A percentile compares a stretch with the other conserved stretches of the same genome.
phyloP scores from a whole-genome alignment of 2,888 invertebrate genomes.

The Sycophila texana region DNA sequence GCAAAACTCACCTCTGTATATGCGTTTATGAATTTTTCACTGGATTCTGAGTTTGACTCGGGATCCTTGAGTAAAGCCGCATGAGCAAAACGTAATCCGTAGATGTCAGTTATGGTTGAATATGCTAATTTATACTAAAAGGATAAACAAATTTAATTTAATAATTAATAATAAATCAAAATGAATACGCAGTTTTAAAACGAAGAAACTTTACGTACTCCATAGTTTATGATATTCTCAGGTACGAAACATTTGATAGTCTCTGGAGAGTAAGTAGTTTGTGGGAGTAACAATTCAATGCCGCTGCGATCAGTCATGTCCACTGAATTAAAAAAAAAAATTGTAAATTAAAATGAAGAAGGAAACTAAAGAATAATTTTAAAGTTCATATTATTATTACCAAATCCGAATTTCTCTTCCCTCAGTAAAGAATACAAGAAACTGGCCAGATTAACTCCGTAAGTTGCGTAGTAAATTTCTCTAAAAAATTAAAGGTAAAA shows the following conservation, averaged over 20 bases:
- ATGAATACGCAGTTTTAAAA: too few species aligned
- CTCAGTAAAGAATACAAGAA: conserved; percentile 28
- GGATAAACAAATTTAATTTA: neutral
- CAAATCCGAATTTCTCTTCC: conserved; percentile 21
- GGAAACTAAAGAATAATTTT: neutral
- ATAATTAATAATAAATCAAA: neutral
- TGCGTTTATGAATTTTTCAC: neutral
- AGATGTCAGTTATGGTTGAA: conserved; percentile 31
- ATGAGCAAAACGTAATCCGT: conserved; percentile 21
- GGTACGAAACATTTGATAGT: conserved; percentile 25
- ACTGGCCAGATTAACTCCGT: conserved; percentile 26
- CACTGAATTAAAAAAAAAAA: neutral
- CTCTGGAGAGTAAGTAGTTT: neutral
- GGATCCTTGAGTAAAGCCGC: conserved; percentile 12
- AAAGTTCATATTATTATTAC: neutral
- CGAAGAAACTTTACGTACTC: conserved; percentile 6
- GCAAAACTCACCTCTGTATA: conserved; percentile 10
- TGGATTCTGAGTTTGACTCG: neutral
- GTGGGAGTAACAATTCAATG: conserved; percentile 18
- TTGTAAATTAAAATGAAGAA: neutral
- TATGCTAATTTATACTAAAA: conserved; percentile 17
- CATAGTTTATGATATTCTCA: conserved; percentile 7
- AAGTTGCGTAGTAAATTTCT: conserved; percentile 23
- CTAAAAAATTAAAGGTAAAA: conserved; percentile 8
- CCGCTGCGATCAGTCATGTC: conserved; percentile 5